Base-by-base conservation (phyloP, 2,113 vertebrate species). In the Forbesichthys papilliferus region DNA sequence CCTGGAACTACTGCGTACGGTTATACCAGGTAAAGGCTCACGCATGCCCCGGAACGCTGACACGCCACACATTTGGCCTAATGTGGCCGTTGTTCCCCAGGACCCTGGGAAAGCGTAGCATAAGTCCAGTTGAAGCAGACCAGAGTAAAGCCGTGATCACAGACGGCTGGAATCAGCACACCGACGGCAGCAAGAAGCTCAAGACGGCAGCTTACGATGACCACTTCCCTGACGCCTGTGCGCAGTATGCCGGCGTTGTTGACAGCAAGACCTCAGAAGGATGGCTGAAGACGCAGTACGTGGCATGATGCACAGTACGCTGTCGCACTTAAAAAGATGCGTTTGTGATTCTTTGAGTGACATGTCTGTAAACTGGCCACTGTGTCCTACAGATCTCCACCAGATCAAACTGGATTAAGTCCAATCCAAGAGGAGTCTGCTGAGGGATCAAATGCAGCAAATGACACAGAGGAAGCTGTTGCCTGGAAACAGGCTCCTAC, bases 131-230 rank as follows among this genome's bases (percentile, higher is more conserved):
- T 76, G 88, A 90, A 69, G 91, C 92, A 56, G 89, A 91, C 34
- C 81, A 87, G 1, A 86, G 73, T 54, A 90, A 93, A 71, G 78
- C 70, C 84, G 11, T 0, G 4, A 68, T 8, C 58, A 63, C 64
- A 64, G 89, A 90, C 71, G 67, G 89, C 82, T 78, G 90, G 89
- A 90, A 80, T 70, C 86, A 93, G 11, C 73, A 90, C 57, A 67
- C 89, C 0, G 93, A 93, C 12, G 94, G 91, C 79, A 93, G 88
- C 69, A 98, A 96, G 89, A 96, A 94, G 85, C 91, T 93, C 42
- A 95, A 93, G 88, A 93, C 89, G 0, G 5, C 51, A n/a, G 4
- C 51, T 53, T 54, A 2, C 13, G 54, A 4, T 48, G 47, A 10
- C 48, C 6, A 11, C 71, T 56, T 66, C 11, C 9, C 46, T 78